phyloP scores from a whole-genome alignment of 2,113 vertebrate species.

The Chloropsis cyanopogon region DNA sequence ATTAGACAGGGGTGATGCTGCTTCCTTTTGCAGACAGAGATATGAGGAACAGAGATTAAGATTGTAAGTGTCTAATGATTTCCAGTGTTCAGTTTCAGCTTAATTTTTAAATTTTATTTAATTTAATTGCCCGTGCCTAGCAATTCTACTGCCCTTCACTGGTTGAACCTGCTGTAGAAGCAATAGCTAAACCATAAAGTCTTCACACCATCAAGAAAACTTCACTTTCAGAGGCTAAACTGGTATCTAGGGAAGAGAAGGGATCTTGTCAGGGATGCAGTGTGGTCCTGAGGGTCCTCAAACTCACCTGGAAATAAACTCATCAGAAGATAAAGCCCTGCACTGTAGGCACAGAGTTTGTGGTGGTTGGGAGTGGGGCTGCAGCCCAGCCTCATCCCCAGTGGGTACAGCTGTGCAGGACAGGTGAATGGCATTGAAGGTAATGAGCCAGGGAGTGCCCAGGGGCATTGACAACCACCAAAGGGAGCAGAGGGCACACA shows the following conservation, averaged over 20 bases:
- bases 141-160: neutral
- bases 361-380: neutral
- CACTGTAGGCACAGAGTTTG: neutral
- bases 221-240: neutral
- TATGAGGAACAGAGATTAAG: constrained; percentile 23
- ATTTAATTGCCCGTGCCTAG: neutral
- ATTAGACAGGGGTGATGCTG: neutral
- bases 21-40: neutral
- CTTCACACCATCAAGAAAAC: neutral
- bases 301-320: neutral
- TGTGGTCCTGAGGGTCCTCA: fast-evolving
- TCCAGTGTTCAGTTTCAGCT: neutral
- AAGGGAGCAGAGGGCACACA: neutral
- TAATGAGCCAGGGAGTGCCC: neutral
- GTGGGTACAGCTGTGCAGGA: neutral
- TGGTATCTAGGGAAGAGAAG: neutral
- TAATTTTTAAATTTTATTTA: constrained; percentile 24
- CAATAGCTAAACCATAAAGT: neutral
- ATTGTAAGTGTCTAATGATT: neutral
- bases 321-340: neutral
- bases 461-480: neutral
- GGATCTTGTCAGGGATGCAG: neutral
- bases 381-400: neutral
- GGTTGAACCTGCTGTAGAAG: neutral
- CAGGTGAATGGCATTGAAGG: neutral